A percentile compares a stretch with the other conserved stretches of the same genome.
Evolutionary conservation across 2,113 vertebrate species (phyloP).

Genomic region (Aptenodytes forsteri): DNA sequence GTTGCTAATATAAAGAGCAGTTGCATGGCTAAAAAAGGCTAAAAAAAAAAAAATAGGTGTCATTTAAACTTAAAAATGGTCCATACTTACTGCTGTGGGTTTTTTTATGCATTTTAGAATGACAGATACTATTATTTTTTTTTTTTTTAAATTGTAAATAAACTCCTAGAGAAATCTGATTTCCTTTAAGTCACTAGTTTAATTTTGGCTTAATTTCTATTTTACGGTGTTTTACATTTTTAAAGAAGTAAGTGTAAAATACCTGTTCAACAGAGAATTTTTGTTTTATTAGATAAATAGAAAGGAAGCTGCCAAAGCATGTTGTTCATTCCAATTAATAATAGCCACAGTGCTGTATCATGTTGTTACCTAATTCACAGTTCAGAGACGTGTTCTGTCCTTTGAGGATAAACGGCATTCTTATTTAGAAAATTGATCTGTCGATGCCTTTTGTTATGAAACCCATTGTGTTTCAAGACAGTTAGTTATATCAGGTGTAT

Average conservation of each 20-base stretch:
- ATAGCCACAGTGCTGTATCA: neutral
- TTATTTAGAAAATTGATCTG: constrained; percentile 17
- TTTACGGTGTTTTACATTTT: neutral
- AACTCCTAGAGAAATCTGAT: neutral
- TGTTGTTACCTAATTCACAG: neutral
- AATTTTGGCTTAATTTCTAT: neutral
- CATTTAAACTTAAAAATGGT: neutral
- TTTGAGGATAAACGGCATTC: neutral
- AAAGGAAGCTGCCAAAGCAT: neutral
- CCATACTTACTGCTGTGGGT: neutral
- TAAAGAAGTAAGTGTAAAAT: neutral
- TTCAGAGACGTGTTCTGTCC: neutral
- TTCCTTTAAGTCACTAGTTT: neutral
- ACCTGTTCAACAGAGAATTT: neutral
- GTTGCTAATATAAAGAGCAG: neutral
- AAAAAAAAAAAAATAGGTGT: neutral
- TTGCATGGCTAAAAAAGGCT: neutral
- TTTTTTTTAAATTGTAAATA: neutral
- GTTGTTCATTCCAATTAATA: neutral
- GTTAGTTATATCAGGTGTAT: neutral
- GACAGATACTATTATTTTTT: neutral
- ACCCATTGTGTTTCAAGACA: neutral
- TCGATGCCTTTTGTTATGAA: neutral
- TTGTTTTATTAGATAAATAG: neutral
- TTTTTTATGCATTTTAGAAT: neutral